These are phyloP conservation scores for Tricholaema leucomelas DNA, from an alignment of 2,113 vertebrate species.

Conservation along the genomic window DNA sequence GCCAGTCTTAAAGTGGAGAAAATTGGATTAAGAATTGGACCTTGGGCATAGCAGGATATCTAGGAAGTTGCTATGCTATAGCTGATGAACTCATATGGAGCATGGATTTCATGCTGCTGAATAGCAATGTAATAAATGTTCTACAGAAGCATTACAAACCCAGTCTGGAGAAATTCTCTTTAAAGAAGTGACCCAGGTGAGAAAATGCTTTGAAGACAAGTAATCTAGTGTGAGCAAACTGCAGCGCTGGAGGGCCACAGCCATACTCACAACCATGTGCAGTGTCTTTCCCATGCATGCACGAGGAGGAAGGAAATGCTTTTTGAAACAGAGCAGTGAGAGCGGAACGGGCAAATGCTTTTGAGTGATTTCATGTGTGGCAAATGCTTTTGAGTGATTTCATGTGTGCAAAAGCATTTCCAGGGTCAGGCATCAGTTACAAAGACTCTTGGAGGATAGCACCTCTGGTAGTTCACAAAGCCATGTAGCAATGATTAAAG, in stretches of 20 bases:
- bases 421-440: background rate
- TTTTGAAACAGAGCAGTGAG: conserved; percentile 3
- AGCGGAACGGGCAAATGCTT: background rate
- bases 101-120: conserved; percentile 71
- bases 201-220: conserved; percentile 63
- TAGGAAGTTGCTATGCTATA: conserved; percentile 36
- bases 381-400: background rate
- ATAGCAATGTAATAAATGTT: conserved; percentile 64
- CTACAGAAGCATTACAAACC: conserved; percentile 53
- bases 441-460: background rate
- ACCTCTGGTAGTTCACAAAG: background rate
- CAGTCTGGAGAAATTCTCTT: conserved; percentile 54
- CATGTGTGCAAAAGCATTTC: background rate
- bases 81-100: conserved; percentile 38
- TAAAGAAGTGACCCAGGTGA: conserved; percentile 65
- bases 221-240: conserved; percentile 54
- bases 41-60: conserved; percentile 41
- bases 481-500: background rate
- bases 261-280: background rate
- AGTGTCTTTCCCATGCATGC: background rate
- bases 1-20: conserved; percentile 7
- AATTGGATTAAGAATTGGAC: conserved; percentile 48
- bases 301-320: background rate
- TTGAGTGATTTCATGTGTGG: background rate
- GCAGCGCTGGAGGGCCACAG: background rate